Evolutionary conservation across 1,140 invertebrate species (phyloP).

Genomic region (Zaprionus inermis): DNA sequence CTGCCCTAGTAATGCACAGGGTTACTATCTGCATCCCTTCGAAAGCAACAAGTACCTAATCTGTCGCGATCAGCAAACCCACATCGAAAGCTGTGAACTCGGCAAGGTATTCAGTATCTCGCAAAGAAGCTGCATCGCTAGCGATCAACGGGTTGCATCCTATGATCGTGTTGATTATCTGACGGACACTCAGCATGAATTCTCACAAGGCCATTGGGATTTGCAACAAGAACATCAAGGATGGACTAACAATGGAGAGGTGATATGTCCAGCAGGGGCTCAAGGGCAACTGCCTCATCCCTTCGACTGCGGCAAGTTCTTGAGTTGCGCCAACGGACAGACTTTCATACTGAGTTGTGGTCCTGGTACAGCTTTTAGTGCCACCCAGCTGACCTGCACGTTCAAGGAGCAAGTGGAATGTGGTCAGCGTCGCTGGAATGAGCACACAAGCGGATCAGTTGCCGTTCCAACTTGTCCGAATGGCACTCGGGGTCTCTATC

Average conservation of each 20-base stretch:
- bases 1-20: constrained; percentile 69
- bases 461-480: constrained; percentile 44
- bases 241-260: background rate
- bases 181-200: constrained; percentile 47
- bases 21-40: constrained; percentile 86
- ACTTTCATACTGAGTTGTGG: constrained; percentile 87
- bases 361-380: constrained; percentile 88
- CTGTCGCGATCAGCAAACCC: constrained; percentile 86
- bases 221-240: background rate
- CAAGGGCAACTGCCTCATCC: constrained; percentile 87
- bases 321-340: constrained; percentile 87
- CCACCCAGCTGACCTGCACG: constrained; percentile 86
- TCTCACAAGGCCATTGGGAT: constrained; percentile 13
- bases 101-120: constrained; percentile 72
- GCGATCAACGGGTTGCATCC: constrained; percentile 38
- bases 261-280: constrained; percentile 9
- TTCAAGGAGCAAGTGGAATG: constrained; percentile 86
- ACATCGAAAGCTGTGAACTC: constrained; percentile 86
- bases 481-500: constrained; percentile 84
- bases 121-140: constrained; percentile 48
- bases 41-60: constrained; percentile 88
- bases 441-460: background rate
- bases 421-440: constrained; percentile 5
- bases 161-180: constrained; percentile 69
- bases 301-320: constrained; percentile 87